Evolutionary conservation across 1,140 invertebrate genomes (phyloP).

Genomic region (Leptinotarsa texana): DNA sequence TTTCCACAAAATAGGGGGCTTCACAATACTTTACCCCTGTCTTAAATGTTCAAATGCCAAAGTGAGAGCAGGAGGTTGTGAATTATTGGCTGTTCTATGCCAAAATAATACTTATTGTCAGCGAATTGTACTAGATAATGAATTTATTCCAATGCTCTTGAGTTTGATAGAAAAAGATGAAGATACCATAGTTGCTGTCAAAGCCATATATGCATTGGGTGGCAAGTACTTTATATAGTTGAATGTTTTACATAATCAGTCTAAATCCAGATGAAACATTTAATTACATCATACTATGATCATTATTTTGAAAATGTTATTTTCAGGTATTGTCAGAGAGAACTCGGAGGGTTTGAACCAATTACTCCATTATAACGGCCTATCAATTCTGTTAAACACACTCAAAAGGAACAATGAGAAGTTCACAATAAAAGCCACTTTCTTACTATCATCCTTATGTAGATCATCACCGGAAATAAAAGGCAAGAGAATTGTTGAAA

Average conservation of each 20-base stretch:
- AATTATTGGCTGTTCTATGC: slow-evolving; percentile 71
- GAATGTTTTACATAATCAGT: too few species aligned
- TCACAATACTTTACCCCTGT: slow-evolving; percentile 68
- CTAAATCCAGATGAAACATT: too few species aligned
- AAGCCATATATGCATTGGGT: slow-evolving; percentile 76
- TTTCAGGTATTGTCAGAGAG: slow-evolving; percentile 66
- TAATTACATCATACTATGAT: not conserved
- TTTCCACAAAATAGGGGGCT: slow-evolving; percentile 82
- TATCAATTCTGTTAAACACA: slow-evolving; percentile 63
- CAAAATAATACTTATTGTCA: slow-evolving; percentile 84
- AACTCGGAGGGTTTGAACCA: slow-evolving; percentile 61
- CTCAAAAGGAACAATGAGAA: slow-evolving; percentile 65
- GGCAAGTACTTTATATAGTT: slow-evolving; percentile 60
- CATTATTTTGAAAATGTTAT: slow-evolving; percentile 1
- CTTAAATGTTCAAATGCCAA: slow-evolving; percentile 65
- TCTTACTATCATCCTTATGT: slow-evolving; percentile 67
- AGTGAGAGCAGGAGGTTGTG: slow-evolving; percentile 66
- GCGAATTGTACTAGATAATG: slow-evolving; percentile 63
- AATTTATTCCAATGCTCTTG: slow-evolving; percentile 67
- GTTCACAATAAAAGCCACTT: slow-evolving; percentile 70
- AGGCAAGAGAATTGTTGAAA: slow-evolving; percentile 54
- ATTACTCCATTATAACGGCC: slow-evolving; percentile 67
- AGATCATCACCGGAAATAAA: slow-evolving; percentile 60
- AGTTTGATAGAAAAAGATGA: slow-evolving; percentile 66
- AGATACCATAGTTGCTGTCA: slow-evolving; percentile 63